Percentiles rank a stretch among this genome's conserved stretches.
Evolutionary conservation across 2,113 vertebrate species (phyloP).

Genomic region (Hippotragus niger): DNA sequence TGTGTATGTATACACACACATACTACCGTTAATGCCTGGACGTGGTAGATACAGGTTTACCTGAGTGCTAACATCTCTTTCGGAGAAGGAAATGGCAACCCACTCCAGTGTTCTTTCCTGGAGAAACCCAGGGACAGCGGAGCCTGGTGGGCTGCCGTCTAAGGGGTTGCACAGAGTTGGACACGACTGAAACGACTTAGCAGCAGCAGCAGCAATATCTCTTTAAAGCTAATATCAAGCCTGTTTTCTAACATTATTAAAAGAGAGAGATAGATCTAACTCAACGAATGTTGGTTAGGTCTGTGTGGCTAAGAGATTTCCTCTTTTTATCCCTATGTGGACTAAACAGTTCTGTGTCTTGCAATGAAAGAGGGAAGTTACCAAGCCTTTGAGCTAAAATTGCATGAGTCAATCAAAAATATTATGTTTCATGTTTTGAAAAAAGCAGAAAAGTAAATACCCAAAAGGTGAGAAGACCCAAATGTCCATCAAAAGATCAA

Average conservation of each 20-base stretch:
- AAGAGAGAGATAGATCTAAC: not conserved
- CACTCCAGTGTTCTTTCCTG: too few species aligned
- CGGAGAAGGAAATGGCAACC: too few species aligned
- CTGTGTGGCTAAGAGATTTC: not conserved
- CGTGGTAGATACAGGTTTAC: not conserved
- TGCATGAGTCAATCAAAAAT: not conserved
- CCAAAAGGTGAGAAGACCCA: not conserved
- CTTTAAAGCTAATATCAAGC: not conserved
- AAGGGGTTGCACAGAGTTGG: too few species aligned
- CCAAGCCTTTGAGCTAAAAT: not conserved
- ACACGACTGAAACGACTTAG: too few species aligned
- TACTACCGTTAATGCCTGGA: not conserved
- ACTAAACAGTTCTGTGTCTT: not conserved
- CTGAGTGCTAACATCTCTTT: not conserved
- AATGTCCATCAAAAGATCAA: not conserved
- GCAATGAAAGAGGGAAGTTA: not conserved
- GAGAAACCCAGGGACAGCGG: too few species aligned
- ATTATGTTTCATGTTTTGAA: not conserved
- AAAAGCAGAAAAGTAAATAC: not conserved
- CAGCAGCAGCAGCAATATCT: not conserved
- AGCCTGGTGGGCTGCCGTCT: too few species aligned
- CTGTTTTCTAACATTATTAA: not conserved
- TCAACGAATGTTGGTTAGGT: not conserved
- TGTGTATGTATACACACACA: not conserved
- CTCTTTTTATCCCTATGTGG: not conserved